These are phyloP conservation scores for Gymnothorax reevesii DNA, from an alignment of 2,797 vertebrate species.

Conservation along the genomic window DNA sequence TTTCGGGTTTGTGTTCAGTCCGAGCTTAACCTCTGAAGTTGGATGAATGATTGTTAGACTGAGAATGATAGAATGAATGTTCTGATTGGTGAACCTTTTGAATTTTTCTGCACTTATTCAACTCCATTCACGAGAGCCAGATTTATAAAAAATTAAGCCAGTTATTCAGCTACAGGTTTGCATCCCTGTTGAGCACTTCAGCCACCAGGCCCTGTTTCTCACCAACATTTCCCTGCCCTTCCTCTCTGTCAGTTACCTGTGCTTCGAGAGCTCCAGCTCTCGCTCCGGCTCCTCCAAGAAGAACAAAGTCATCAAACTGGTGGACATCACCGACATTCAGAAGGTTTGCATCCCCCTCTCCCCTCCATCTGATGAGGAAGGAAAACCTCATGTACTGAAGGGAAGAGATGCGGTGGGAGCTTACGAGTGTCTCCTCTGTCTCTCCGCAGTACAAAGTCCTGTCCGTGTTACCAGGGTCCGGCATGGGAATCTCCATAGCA, in stretches of 20 bases:
- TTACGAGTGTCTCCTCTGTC: slow-evolving; percentile 13
- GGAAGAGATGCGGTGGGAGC: background rate
- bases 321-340: slow-evolving; percentile 91
- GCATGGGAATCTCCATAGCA: slow-evolving; percentile 96
- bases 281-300: slow-evolving; percentile 91
- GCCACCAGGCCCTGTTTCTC: too few relatives aligned
- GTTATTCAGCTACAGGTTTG: too few relatives aligned
- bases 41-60: too few relatives aligned
- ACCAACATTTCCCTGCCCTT: background rate
- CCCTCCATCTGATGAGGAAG: background rate
- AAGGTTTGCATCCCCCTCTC: slow-evolving; percentile 73
- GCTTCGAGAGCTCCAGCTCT: slow-evolving; percentile 91
- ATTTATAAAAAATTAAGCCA: too few relatives aligned
- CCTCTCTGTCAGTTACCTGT: slow-evolving; percentile 78
- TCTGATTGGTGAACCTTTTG: too few relatives aligned
- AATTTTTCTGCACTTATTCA: too few relatives aligned
- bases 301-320: slow-evolving; percentile 93
- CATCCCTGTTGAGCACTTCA: too few relatives aligned
- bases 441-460: slow-evolving; percentile 90
- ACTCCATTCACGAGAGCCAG: too few relatives aligned
- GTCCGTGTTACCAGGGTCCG: slow-evolving; percentile 94
- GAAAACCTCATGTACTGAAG: background rate
- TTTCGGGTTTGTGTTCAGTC: too few relatives aligned
- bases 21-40: too few relatives aligned
- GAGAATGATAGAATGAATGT: too few relatives aligned